Evolutionary conservation across 2,113 vertebrate species (phyloP).

Genomic region (Rhinogobius similis): DNA sequence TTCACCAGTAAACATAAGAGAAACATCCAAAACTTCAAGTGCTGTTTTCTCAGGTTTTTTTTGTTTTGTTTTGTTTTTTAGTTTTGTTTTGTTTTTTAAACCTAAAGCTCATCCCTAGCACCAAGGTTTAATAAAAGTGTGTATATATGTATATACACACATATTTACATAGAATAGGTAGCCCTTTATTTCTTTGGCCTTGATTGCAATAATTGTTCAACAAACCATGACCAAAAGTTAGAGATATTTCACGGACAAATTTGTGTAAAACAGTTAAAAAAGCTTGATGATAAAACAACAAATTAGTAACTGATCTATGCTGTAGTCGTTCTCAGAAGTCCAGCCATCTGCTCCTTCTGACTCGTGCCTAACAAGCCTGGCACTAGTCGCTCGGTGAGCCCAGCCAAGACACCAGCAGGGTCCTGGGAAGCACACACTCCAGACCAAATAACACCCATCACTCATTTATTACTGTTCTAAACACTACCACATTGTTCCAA

Average conservation of each 20-base stretch:
- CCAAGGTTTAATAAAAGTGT: no score
- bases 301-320: conserved; percentile 35
- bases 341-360: conserved; percentile 42
- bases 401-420: conserved; percentile 19
- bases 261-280: neutral
- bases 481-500: conserved; percentile 20
- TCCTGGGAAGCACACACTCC: conserved; percentile 37
- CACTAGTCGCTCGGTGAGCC: conserved; percentile 48
- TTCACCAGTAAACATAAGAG: no score
- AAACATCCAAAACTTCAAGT: no score
- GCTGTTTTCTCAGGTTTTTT: no score
- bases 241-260: neutral
- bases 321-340: conserved; percentile 36
- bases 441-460: conserved; percentile 45
- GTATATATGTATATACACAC: no score
- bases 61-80: no score
- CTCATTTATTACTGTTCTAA: conserved; percentile 23
- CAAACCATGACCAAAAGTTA: no score
- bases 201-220: no score
- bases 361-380: conserved; percentile 8
- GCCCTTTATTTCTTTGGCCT: no score
- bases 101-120: no score
- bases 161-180: no score
- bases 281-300: conserved; percentile 20
- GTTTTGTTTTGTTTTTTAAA: no score